These are phyloP conservation scores for Cephalopachus bancanus DNA, from an alignment of 2,797 vertebrate species.

Conservation along the genomic window DNA sequence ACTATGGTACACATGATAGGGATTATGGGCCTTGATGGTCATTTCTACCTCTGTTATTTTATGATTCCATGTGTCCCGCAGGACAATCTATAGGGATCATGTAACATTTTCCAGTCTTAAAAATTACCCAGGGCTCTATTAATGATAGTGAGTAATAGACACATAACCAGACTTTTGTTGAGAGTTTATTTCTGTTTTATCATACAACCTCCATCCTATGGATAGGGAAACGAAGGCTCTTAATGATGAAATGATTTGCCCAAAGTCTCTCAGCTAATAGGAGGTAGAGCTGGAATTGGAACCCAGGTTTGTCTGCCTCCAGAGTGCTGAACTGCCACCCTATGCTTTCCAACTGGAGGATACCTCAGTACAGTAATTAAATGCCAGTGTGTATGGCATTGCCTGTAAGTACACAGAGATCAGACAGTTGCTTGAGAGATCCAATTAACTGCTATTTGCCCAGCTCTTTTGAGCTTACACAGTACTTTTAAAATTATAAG, in stretches of 20 bases:
- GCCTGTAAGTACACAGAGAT: background rate
- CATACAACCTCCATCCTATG: background rate
- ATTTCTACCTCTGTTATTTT: constrained; percentile 21
- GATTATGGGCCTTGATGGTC: background rate
- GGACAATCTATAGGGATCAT: background rate
- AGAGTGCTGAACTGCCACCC: background rate
- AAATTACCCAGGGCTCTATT: background rate
- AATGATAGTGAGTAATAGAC: background rate
- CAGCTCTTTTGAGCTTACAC: constrained; percentile 2
- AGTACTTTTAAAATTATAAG: background rate
- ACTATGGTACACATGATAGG: background rate
- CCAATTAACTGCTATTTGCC: background rate
- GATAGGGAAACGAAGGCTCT: background rate
- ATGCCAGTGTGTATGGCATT: background rate
- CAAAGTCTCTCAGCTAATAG: background rate
- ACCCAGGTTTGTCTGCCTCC: background rate
- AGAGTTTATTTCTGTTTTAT: constrained; percentile 10
- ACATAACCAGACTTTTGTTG: background rate
- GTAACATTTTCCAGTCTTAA: background rate
- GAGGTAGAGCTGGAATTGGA: background rate
- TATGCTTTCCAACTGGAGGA: background rate
- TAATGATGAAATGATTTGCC: background rate
- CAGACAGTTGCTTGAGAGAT: background rate
- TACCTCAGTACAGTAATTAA: background rate
- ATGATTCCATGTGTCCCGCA: background rate